A percentile compares a stretch with the other conserved stretches of the same genome.
Evolutionary conservation across 2,888 invertebrate genomes (phyloP).

Genomic region (Ceraclea dissimilis): DNA sequence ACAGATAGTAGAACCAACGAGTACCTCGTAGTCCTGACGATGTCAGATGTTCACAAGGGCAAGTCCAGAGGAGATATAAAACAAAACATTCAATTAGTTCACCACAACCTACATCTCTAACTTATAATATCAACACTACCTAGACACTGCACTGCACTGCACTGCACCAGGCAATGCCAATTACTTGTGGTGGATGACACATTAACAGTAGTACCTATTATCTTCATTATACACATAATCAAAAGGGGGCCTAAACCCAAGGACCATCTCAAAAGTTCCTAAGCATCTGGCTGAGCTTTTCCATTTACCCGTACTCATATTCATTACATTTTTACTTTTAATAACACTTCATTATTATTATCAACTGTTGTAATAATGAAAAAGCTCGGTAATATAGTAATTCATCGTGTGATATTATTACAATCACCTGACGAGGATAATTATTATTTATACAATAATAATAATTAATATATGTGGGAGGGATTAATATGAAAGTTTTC

Average conservation of each 20-base stretch:
- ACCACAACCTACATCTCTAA: constrained; percentile 28
- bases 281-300: constrained; percentile 42
- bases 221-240: background rate
- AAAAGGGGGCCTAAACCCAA: constrained; percentile 41
- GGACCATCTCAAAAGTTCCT: constrained; percentile 94
- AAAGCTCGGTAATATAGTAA: constrained; percentile 15
- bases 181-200: background rate
- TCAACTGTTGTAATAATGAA: constrained; percentile 11
- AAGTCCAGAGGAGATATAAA: constrained; percentile 64
- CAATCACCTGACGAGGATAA: background rate
- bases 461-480: background rate
- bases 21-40: constrained; percentile 83
- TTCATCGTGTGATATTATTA: background rate
- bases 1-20: constrained; percentile 40
- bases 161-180: too few species aligned
- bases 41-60: constrained; percentile 59
- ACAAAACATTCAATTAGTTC: constrained; percentile 58
- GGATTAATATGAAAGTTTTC: background rate
- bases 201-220: background rate
- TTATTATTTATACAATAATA: background rate
- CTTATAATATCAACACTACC: constrained; percentile 18
- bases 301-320: constrained; percentile 19
- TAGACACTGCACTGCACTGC: background rate
- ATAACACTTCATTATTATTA: background rate
- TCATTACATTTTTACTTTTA: background rate